Base-by-base conservation (phyloP, 2,888 invertebrate species). In the Cryptosula pallasiana region DNA sequence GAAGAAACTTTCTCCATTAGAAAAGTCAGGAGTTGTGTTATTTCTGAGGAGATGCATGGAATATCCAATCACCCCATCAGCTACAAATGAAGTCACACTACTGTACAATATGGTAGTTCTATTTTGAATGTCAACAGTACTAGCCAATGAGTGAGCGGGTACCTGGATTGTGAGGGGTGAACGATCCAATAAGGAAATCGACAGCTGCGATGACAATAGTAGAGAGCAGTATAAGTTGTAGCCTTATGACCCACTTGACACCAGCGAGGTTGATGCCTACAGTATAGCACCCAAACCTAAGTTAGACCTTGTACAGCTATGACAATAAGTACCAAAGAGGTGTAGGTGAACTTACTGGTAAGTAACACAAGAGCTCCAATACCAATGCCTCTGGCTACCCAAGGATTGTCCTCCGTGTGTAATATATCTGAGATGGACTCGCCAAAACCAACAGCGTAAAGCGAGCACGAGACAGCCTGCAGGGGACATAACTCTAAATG, bases 201-300 rank as follows among this genome's bases (percentile, higher is more conserved):
- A 94, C 87, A 16, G 94, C 94, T 73, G 96, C 95, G 74, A 95
- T 85, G 71, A 95, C 88, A 73, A 98, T 88, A 72, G 95, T 89
- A 77, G 95, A 87, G 32, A 97, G 88, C 63, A 98, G 88, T 36
- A 92, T 87, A 86, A 97, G 94, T 83, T 98, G 97, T 72, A 97
- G 87, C 81, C 97, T 94, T 73, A 98, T 92, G 34, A 98, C 96
- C 95, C 96, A 97, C 84, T 96, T 96, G 0, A 98, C 96, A 55
- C 97, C 97, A 34, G 96, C 95, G 57, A 96, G 88, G 86, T 98
- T 97, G 77, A 97, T 95, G 75, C 91, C 87, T 87, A 79, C 45
- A 79, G 80, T 20, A 45, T 20, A 45, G 5, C 9, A 45, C 45
- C 5, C 5, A 45, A 45, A n/a, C 36, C 23, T 27, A 58, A 5